Evolutionary conservation across 1,140 invertebrate genomes (phyloP).

Genomic region (Bombus impatiens): DNA sequence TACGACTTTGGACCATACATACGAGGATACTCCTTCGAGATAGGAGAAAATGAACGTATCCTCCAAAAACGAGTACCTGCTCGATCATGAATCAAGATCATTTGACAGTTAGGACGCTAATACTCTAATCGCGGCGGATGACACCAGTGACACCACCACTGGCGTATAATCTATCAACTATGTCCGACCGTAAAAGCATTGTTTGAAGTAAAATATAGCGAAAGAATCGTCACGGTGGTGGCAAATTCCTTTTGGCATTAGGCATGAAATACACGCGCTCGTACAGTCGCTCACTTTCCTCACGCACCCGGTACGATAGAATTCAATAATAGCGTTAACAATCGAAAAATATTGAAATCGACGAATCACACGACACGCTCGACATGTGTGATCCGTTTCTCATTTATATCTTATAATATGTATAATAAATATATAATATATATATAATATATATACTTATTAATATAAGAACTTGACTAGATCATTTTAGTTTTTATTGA

Average conservation of each 20-base stretch:
- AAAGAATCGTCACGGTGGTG: constrained; percentile 43
- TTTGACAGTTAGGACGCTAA: constrained; percentile 32
- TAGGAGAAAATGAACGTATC: constrained; percentile 5
- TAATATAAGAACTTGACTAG: constrained; percentile 79
- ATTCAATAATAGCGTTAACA: constrained; percentile 67
- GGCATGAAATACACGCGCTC: constrained; percentile 45
- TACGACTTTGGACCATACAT: constrained; percentile 59
- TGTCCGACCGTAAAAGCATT: constrained; percentile 38
- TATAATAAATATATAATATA: constrained; percentile 52
- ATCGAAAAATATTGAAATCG: constrained; percentile 67
- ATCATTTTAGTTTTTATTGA: constrained; percentile 76
- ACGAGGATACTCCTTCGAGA: constrained; percentile 34
- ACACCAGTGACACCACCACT: not conserved
- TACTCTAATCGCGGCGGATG: constrained; percentile 51
- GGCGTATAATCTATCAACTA: constrained; percentile 34
- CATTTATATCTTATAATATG: constrained; percentile 34
- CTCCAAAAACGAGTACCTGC: constrained; percentile 31
- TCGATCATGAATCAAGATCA: constrained; percentile 29
- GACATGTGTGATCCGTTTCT: constrained; percentile 36
- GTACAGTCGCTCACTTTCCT: constrained; percentile 2
- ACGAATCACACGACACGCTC: constrained; percentile 31
- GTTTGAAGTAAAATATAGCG: constrained; percentile 36
- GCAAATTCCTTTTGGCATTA: constrained; percentile 50
- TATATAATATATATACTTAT: constrained; percentile 53
- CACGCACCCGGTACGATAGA: constrained; percentile 55